Evolutionary conservation across 2,113 vertebrate species (phyloP).

Genomic region (Ptychochromis oligacanthus): DNA sequence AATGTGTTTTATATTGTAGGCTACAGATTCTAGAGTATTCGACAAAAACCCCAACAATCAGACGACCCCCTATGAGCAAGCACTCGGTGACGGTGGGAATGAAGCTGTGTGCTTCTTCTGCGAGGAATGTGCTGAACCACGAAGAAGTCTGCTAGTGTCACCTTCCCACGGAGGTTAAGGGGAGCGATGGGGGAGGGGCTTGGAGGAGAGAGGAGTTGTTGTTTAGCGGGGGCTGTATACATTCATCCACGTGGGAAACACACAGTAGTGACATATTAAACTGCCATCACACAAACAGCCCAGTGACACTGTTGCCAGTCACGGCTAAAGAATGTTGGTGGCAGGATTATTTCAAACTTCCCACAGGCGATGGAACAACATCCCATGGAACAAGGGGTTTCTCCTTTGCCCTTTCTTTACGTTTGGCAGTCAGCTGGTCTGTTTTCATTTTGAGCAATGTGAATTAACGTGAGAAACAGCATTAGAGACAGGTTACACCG

Average conservation of each 20-base stretch:
- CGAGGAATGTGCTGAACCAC: conserved; percentile 71
- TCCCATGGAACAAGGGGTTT: not conserved
- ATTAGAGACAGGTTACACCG: not conserved
- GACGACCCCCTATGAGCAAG: too few relatives aligned
- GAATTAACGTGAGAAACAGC: conserved; percentile 34
- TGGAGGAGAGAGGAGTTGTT: conserved; percentile 10
- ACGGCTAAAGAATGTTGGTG: conserved; percentile 39
- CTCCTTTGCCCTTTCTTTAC: conserved; percentile 19
- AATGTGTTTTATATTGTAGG: too few relatives aligned
- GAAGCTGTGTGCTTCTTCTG: conserved; percentile 37
- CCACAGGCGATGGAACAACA: too few relatives aligned
- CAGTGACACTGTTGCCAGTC: conserved; percentile 58
- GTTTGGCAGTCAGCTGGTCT: conserved; percentile 54
- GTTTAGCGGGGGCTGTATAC: conserved; percentile 38
- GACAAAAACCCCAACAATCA: too few relatives aligned
- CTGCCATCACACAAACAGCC: conserved; percentile 49
- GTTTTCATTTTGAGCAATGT: conserved; percentile 15
- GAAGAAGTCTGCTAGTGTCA: conserved; percentile 54
- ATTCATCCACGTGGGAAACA: conserved; percentile 74
- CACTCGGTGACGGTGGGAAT: too few relatives aligned
- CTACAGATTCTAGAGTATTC: too few relatives aligned
- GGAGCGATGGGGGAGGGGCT: not conserved
- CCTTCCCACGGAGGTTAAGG: conserved; percentile 60
- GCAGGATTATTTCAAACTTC: conserved; percentile 47
- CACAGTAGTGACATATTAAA: conserved; percentile 66